These are phyloP conservation scores for Steatocranus sp. DNA, from an alignment of 2,797 vertebrate genomes.

Conservation along the genomic window DNA sequence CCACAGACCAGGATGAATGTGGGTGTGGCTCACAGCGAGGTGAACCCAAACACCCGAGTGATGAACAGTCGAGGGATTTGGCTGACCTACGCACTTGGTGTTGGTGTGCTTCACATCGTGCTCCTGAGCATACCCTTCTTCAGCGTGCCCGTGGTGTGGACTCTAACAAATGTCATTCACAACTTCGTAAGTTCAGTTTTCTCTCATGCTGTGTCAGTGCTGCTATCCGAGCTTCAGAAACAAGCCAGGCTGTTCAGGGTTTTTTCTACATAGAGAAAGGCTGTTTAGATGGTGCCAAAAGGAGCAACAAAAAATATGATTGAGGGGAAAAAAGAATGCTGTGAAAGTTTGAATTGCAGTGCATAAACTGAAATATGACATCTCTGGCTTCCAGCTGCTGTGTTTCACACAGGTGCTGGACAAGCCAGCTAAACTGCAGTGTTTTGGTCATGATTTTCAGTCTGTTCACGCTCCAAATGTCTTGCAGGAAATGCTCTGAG, in stretches of 20 bases:
- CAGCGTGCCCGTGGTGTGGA: conserved; percentile 94
- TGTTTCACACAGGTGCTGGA: background rate
- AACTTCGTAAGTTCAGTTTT: conserved; percentile 84
- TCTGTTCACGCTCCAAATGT: background rate
- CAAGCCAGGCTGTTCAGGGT: background rate
- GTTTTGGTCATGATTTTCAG: background rate
- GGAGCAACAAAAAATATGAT: background rate
- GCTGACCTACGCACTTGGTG: conserved; percentile 92
- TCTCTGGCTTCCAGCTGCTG: background rate
- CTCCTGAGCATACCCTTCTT: conserved; percentile 97
- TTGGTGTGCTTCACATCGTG: conserved; percentile 93
- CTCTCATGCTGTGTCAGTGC: background rate
- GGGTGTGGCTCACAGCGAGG: conserved; percentile 97
- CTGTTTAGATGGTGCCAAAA: background rate
- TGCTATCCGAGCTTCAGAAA: background rate
- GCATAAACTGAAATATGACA: background rate
- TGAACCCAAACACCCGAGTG: conserved; percentile 95
- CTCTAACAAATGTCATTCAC: conserved; percentile 95
- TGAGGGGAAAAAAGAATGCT: fast-evolving
- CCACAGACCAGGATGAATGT: conserved; percentile 89
- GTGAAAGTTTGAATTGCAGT: background rate
- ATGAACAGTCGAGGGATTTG: conserved; percentile 98
- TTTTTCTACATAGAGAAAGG: background rate
- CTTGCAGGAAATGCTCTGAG: background rate
- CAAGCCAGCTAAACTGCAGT: background rate